A percentile compares a stretch with the other conserved stretches of the same genome.
These are phyloP conservation scores for Papilio polytes DNA, from an alignment of 1,140 invertebrate species.

Conservation along the genomic window DNA sequence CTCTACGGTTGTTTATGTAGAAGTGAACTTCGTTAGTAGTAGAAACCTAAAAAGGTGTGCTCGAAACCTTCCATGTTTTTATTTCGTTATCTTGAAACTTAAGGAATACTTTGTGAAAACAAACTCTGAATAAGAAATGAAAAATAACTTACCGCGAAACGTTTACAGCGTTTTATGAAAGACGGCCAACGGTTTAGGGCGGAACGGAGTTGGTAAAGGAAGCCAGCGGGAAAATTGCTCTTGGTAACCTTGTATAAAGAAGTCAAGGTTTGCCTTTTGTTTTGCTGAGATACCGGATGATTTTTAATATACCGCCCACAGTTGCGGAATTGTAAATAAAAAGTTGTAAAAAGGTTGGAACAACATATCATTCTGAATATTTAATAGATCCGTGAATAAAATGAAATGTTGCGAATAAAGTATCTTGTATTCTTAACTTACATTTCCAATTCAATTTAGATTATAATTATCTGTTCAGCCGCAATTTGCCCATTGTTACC, in stretches of 20 bases:
- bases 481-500: too few species aligned
- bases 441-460: too few species aligned
- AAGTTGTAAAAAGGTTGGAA: background rate
- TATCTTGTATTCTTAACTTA: too few species aligned
- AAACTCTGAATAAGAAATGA: conserved; percentile 37
- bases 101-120: conserved; percentile 27
- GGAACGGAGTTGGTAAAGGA: conserved; percentile 33
- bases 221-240: conserved; percentile 30
- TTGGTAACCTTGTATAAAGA: conserved; percentile 26
- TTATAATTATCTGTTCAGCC: too few species aligned
- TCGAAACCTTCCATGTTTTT: conserved; percentile 14
- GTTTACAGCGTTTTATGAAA: conserved; percentile 28
- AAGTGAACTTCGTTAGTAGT: conserved; percentile 20
- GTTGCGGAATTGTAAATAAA: conserved; percentile 3
- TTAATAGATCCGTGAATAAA: background rate
- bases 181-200: conserved; percentile 20
- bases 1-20: conserved; percentile 21
- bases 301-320: conserved; percentile 1
- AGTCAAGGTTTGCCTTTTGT: conserved; percentile 27
- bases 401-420: too few species aligned
- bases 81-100: conserved; percentile 34
- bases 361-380: background rate
- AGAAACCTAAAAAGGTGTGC: conserved; percentile 2
- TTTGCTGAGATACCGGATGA: conserved; percentile 19
- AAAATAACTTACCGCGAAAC: conserved; percentile 36